Percentiles rank a stretch among this genome's conserved stretches.
Evolutionary conservation across 1,140 invertebrate species (phyloP).

Genomic region (Lordiphosa collinella): DNA sequence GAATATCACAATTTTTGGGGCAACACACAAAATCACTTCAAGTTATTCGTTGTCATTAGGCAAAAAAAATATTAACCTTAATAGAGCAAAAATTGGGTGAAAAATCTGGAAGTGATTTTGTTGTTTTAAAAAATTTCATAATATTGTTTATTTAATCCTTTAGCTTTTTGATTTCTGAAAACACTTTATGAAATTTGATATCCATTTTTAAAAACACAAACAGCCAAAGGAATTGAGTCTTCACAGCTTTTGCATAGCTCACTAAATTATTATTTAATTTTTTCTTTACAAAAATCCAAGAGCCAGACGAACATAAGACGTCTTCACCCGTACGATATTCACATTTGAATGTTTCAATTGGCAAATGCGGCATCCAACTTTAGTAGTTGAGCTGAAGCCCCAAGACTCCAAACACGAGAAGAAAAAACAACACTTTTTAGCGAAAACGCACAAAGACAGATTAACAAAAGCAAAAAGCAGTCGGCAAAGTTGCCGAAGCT

Average conservation of each 20-base stretch:
- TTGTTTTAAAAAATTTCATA: background rate
- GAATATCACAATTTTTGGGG: slow-evolving; percentile 52
- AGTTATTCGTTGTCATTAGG: slow-evolving; percentile 12
- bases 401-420: slow-evolving; percentile 53
- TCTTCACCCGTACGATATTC: slow-evolving; percentile 79
- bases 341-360: slow-evolving; percentile 79
- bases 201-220: slow-evolving; percentile 8
- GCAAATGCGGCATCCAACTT: slow-evolving; percentile 77
- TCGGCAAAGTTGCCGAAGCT: slow-evolving; percentile 33
- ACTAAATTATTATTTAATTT: slow-evolving; percentile 19
- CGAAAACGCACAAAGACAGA: slow-evolving; percentile 8
- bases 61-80: slow-evolving; percentile 3
- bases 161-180: background rate
- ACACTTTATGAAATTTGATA: background rate
- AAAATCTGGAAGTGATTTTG: slow-evolving; percentile 41
- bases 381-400: slow-evolving; percentile 61
- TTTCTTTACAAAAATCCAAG: slow-evolving; percentile 6
- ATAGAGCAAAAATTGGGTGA: background rate
- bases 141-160: slow-evolving; percentile 12
- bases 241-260: background rate
- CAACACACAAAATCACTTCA: slow-evolving; percentile 60
- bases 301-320: slow-evolving; percentile 71
- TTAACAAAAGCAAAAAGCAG: slow-evolving; percentile 29
- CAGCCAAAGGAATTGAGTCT: slow-evolving; percentile 3
- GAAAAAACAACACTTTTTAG: slow-evolving; percentile 24